Base-by-base conservation (phyloP, 2,113 vertebrate species). In the Blennius ocellaris region DNA sequence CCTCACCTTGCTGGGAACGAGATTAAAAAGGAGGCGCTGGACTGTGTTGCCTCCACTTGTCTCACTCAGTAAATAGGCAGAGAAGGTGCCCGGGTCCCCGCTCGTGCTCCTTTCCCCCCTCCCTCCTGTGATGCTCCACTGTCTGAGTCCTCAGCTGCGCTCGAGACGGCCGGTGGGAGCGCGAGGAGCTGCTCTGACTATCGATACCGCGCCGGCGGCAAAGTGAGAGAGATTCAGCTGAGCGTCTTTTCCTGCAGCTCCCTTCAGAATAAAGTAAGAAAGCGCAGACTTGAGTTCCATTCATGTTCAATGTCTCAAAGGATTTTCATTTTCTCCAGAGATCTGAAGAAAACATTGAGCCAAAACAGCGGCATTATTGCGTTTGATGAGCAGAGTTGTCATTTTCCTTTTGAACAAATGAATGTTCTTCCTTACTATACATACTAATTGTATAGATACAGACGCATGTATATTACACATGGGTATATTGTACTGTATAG, bases 51-150 rank as follows among this genome's bases (percentile, higher is more conserved):
- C 90, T 91, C 87, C 87, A 92, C 85, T 86, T 8, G 44, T 12
- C 16, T 88, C 82, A 57, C 8, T 51, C 77, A 83, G 84, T 92
- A 91, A 92, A 88, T 91, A 92, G 92, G 92, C 61, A 47, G 7
- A 56, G 41, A 21, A 39, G n/a, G 40, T 49, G 48, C 9, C 53
- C 10, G 7, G 51, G 54, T 21, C 16, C 16, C 72, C 38, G 39
- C n/a, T 50, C 37, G 11, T 51, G 60, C 56, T 65, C 74, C 12
- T 21, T 68, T 17, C 62, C 36, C 48, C 62, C 55, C n/a, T n/a
- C n/a, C 66, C 74, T 63, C 70, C 52, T 60, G 54, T 52, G 21
- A 50, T 16, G 77, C 52, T 66, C 58, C 62, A 51, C 51, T 43
- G 11, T 80, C 70, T 72, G 21, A 30, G 21, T 79, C 37, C n/a